Evolutionary conservation across 2,888 invertebrate species (phyloP).

Genomic region (Cancer borealis): DNA sequence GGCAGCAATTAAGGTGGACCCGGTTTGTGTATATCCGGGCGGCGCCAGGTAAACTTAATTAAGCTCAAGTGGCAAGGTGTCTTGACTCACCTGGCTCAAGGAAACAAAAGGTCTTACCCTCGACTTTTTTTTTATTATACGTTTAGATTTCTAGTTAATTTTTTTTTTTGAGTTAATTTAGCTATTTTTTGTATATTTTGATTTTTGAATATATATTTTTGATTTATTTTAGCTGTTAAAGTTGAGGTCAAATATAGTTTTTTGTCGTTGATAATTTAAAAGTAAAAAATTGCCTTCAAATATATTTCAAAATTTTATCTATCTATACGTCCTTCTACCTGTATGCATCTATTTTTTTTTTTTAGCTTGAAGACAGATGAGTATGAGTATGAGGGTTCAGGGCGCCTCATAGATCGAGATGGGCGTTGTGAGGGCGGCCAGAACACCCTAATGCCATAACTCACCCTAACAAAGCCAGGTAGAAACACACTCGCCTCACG

Average conservation of each 20-base stretch:
- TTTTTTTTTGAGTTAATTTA: neutral
- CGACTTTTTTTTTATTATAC: neutral
- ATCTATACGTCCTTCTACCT: neutral
- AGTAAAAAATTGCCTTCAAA: too few species aligned
- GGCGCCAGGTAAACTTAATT: constrained; percentile 18
- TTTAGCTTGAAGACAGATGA: neutral
- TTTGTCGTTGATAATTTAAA: too few species aligned
- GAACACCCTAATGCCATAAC: neutral
- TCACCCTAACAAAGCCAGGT: neutral
- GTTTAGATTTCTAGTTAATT: neutral
- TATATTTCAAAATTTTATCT: neutral
- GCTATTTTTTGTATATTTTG: neutral
- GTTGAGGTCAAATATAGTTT: too few species aligned
- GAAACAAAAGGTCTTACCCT: constrained; percentile 10
- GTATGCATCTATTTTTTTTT: too few species aligned
- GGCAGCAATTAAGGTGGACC: constrained; percentile 8
- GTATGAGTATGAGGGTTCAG: neutral
- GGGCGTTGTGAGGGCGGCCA: neutral
- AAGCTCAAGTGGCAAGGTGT: constrained; percentile 41
- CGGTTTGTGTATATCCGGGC: neutral
- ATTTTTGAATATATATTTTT: neutral
- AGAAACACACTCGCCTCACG: neutral
- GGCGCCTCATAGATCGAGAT: neutral
- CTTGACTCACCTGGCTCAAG: neutral
- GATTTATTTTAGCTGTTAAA: neutral